These are phyloP conservation scores for Ploceus nigricollis DNA, from an alignment of 2,113 vertebrate species.

Conservation along the genomic window DNA sequence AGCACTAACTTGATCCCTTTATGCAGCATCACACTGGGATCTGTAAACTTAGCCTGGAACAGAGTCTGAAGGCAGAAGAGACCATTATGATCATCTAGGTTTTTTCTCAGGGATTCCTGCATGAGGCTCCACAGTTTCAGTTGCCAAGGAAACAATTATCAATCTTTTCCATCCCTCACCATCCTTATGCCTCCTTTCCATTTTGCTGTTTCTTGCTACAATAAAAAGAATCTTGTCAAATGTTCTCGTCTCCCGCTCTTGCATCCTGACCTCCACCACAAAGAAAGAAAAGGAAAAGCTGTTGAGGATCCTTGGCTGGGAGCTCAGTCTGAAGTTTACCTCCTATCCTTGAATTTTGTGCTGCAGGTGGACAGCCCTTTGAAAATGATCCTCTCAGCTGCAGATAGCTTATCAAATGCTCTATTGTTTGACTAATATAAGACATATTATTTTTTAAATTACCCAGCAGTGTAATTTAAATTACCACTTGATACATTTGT, in stretches of 20 bases:
- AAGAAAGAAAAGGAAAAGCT: background rate
- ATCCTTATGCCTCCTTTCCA: background rate
- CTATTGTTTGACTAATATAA: constrained; percentile 4
- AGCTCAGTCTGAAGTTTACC: background rate
- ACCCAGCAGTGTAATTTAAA: background rate
- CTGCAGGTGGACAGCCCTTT: background rate
- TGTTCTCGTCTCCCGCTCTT: background rate
- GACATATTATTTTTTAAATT: background rate
- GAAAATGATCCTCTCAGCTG: background rate
- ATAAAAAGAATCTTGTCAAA: background rate
- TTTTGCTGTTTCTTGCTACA: background rate
- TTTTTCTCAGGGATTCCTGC: constrained; percentile 43
- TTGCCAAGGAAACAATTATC: constrained; percentile 59
- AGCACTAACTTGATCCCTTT: background rate
- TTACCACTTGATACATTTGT: background rate
- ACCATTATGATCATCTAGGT: constrained; percentile 6
- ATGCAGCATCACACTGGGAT: constrained; percentile 13
- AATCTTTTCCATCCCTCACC: constrained; percentile 27
- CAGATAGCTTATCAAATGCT: constrained; percentile 3
- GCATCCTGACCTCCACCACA: background rate
- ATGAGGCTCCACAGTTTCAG: background rate
- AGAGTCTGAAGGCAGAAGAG: constrained; percentile 11
- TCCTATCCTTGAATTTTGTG: background rate
- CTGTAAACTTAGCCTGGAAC: constrained; percentile 20
- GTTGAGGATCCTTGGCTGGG: background rate